A percentile compares a stretch with the other conserved stretches of the same genome.
These are phyloP conservation scores for Sternotherus odoratus DNA, from an alignment of 2,797 vertebrate genomes.

Conservation along the genomic window DNA sequence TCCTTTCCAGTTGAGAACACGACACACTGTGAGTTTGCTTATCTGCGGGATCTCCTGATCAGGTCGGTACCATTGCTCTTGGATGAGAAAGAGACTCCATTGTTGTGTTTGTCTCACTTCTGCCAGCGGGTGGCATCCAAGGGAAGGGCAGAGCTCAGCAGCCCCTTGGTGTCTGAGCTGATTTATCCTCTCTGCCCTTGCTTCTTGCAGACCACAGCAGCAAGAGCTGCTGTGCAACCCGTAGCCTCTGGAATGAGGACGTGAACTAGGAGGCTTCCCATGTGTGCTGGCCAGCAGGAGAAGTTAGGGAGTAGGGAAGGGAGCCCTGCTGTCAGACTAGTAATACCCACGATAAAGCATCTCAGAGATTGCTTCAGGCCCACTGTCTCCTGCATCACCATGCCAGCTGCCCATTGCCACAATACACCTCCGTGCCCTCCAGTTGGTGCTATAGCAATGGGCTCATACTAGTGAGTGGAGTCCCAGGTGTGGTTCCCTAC, in stretches of 20 bases:
- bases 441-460: neutral
- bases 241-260: rapidly evolving
- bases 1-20: slow-evolving; percentile 92
- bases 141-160: neutral
- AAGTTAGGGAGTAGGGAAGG: neutral
- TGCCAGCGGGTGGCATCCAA: slow-evolving; percentile 22
- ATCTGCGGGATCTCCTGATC: slow-evolving; percentile 96
- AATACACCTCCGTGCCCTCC: neutral
- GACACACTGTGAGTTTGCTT: slow-evolving; percentile 97
- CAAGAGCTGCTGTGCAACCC: neutral
- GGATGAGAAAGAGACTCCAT: neutral
- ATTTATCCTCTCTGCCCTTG: neutral
- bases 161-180: neutral
- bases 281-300: rapidly evolving
- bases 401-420: neutral
- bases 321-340: neutral
- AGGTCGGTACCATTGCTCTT: slow-evolving; percentile 81
- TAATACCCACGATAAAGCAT: neutral
- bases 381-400: rapidly evolving
- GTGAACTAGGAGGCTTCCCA: neutral
- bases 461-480: neutral
- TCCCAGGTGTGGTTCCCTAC: neutral
- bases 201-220: neutral
- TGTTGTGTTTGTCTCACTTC: neutral
- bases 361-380: neutral